Evolutionary conservation across 2,888 invertebrate genomes (phyloP), one percentile per base, ranked within the genome.

Genomic region (Ornithoptera priamus): DNA sequence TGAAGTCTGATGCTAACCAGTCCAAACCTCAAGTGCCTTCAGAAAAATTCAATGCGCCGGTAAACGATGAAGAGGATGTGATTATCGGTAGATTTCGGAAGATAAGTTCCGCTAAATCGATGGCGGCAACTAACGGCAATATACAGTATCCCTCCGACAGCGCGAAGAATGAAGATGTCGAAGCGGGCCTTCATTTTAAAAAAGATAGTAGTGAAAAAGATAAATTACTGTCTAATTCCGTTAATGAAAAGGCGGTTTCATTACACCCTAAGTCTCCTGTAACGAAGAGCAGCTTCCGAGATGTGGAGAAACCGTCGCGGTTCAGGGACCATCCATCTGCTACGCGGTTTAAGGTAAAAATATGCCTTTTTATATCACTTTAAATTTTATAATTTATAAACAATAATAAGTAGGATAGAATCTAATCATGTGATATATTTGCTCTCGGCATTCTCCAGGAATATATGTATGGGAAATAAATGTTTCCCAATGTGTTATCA

Each of bases 241-340:
- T 77, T 30, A 80, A 77, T 2, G 86, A 85, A 71, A 84, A 81
- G 0, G 74, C 76, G 2, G 65, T 81, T 12, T 74, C 82, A 24
- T 73, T 82, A 30, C 81, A 80, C n/a, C 73, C 81, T 1, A 82
- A 76, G 69, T 83, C 85, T 1, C 84, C 86, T 0, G 77, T 88
- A 24, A 93, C 94, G 6, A 94, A 94, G 79, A 94, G 94, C 79
- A 94, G 94, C 81, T 94, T 94, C 79, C 92, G 94, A 61, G 94
- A 94, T 80, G 78, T 90, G 7, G 94, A 94, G 77, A 94, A 94
- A 80, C 94, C 94, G 0, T 94, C 94, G 0, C 85, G 94, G 71
- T 94, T 94, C 75, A 94, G 90, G 79, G 94, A 94, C 76, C 91
- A 90, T 57, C 94, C 94, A 4, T 94, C 94, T 30, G 92, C 94